A percentile compares a stretch with the other conserved stretches of the same genome.
phyloP scores from a whole-genome alignment of 2,113 vertebrate species.

The Mormoops blainvillei region DNA sequence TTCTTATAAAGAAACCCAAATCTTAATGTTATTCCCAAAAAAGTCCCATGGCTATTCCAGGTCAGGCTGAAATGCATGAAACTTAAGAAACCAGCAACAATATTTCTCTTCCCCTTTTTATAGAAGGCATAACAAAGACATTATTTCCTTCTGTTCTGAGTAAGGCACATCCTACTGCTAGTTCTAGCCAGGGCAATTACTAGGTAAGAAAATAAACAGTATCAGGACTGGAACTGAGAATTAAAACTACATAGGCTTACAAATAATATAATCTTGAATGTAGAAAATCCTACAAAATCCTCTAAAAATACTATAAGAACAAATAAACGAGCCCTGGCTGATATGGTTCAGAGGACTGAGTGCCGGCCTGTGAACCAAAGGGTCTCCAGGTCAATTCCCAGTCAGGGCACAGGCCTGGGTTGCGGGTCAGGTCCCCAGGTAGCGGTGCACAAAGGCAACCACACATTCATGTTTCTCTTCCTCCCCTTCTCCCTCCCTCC shows the following conservation, averaged over 20 bases:
- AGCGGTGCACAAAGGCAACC: too few species aligned
- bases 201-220: neutral
- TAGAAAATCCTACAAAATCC: neutral
- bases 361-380: too few species aligned
- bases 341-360: too few species aligned
- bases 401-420: too few species aligned
- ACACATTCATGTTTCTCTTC: too few species aligned
- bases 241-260: neutral
- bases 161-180: neutral
- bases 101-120: neutral
- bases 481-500: too few species aligned
- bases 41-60: neutral
- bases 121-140: neutral
- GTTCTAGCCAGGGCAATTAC: neutral
- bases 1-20: neutral
- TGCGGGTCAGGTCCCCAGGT: too few species aligned
- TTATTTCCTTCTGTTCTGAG: neutral
- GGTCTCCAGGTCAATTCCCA: too few species aligned
- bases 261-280: neutral
- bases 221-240: neutral
- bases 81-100: neutral
- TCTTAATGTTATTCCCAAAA: neutral
- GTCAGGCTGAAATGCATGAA: neutral
- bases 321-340: too few species aligned
- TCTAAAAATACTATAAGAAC: neutral